Conservation (phyloP, 2,888 invertebrate genomes). For the Rhaphigaster nebulosa region DNA sequence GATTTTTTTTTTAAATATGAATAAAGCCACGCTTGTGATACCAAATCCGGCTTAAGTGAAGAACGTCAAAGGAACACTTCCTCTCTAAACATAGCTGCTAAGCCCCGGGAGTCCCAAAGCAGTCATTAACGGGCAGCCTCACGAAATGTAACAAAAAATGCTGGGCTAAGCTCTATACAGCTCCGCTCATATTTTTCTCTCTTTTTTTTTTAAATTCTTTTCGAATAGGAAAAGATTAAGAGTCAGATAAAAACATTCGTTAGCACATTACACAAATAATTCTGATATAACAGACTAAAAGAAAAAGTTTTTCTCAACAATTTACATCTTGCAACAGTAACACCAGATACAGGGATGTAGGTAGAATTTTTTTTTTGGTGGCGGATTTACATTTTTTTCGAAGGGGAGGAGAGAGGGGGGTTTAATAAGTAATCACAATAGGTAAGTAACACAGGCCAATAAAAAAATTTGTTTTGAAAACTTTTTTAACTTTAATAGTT, state of each 20-base stretch:
- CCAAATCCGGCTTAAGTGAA: not conserved
- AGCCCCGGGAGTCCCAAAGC: constrained; percentile 9
- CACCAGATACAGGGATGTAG: no score
- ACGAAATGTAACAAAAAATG: constrained; percentile 25
- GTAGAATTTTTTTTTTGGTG: no score
- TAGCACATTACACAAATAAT: not conserved
- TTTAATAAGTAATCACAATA: no score
- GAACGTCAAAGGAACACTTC: not conserved
- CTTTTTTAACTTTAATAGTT: no score
- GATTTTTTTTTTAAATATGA: no score
- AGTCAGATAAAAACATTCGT: not conserved
- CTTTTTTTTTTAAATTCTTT: not conserved
- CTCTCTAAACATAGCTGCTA: not conserved
- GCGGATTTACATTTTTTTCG: no score
- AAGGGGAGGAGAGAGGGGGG: no score
- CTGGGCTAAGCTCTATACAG: not conserved
- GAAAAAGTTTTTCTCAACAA: no score
- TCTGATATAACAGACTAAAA: no score
- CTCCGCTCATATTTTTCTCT: not conserved
- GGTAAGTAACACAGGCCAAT: no score
- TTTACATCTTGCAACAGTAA: no score
- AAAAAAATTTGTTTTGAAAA: no score
- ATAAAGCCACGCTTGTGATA: not conserved
- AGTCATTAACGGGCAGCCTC: constrained; percentile 7
- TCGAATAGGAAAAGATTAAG: not conserved